phyloP scores from a whole-genome alignment of 2,797 vertebrate genomes.

The Macrochelys suwanniensis region DNA sequence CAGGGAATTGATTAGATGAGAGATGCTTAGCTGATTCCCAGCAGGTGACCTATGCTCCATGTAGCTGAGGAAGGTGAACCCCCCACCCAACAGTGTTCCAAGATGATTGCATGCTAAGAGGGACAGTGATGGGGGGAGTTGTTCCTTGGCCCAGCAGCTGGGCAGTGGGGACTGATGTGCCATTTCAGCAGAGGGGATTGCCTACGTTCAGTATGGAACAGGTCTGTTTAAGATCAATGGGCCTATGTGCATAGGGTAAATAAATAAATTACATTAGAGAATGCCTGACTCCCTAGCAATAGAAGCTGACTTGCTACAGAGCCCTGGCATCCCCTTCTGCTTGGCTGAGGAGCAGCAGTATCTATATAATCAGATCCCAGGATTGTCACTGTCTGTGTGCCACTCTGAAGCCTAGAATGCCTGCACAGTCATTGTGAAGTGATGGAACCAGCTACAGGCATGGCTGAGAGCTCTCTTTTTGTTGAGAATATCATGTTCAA shows the following conservation, averaged over 20 bases:
- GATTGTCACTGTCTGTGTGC: background rate
- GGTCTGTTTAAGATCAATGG: background rate
- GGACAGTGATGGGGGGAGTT: background rate
- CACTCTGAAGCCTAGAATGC: background rate
- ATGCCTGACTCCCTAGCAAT: background rate
- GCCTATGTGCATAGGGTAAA: background rate
- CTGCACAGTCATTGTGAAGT: background rate
- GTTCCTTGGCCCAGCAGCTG: background rate
- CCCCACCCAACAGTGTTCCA: background rate
- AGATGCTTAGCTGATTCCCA: background rate
- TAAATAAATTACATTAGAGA: background rate
- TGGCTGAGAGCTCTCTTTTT: background rate
- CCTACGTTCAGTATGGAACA: background rate
- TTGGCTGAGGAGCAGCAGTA: background rate
- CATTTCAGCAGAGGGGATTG: background rate
- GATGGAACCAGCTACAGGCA: background rate
- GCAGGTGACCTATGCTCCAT: background rate
- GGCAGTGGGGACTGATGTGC: background rate
- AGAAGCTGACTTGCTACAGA: background rate
- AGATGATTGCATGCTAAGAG: background rate
- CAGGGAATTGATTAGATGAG: background rate
- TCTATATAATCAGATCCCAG: background rate
- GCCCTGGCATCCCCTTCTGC: background rate
- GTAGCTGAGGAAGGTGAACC: background rate
- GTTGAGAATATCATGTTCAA: background rate